Evolutionary conservation across 2,797 vertebrate genomes (phyloP).

Genomic region (Scomberomorus guttatus): DNA sequence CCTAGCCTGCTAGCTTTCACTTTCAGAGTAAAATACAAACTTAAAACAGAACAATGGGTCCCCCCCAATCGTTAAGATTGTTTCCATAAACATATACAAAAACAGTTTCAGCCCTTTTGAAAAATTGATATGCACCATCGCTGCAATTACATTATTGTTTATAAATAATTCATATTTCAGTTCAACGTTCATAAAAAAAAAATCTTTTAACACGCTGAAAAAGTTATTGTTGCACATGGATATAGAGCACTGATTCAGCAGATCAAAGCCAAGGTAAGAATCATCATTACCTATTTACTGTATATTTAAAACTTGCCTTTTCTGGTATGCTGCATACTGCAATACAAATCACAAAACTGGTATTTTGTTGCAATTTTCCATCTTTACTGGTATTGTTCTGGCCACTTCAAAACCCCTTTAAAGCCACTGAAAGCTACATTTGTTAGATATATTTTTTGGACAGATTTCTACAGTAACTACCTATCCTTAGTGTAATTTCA

Average conservation of each 20-base stretch:
- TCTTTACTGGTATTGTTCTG: not conserved
- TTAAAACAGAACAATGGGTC: too few species aligned
- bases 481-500: not conserved
- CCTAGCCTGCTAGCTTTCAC: too few species aligned
- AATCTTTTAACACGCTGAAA: not conserved
- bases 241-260: not conserved
- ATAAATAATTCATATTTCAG: not conserved
- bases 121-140: not conserved
- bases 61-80: too few species aligned
- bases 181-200: not conserved
- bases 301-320: not conserved
- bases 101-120: not conserved
- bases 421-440: not conserved
- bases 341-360: not conserved
- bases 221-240: not conserved
- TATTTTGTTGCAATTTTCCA: not conserved
- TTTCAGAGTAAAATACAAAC: too few species aligned
- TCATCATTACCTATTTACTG: not conserved
- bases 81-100: not conserved
- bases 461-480: not conserved
- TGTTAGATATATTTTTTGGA: not conserved
- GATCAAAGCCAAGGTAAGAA: conserved; percentile 11
- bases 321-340: not conserved
- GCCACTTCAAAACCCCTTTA: not conserved
- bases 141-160: not conserved